Base-by-base conservation (phyloP, 2,888 invertebrate genomes). In the Drosophila mayaguana region DNA sequence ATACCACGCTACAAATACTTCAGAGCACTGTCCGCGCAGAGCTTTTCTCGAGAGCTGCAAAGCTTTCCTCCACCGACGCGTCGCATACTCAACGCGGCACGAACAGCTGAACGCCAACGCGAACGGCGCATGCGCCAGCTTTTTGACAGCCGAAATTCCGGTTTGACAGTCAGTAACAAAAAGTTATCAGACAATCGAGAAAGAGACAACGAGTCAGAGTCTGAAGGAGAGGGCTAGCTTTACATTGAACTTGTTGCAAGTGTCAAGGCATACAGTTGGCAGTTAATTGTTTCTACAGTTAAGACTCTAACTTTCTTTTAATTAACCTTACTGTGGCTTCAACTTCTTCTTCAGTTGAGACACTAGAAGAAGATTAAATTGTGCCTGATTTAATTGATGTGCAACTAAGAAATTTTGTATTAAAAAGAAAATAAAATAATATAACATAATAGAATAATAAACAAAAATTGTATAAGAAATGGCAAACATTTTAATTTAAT, bases 121-220 rank as follows among this genome's bases (percentile, higher is more conserved):
- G 1, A 0, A 42, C 12, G n/a, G 77, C 83, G 88, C 83, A 88
- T 77, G 88, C 85, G 72, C 34, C 34, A 40, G 14, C 46, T 18
- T 66, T 50, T 61, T 64, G 68, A 68, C 80, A 80, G 48, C 45
- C 72, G 55, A 51, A 59, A 9, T 9, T 61, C 51, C 25, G 12
- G 8, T 61, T 63, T 72, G 75, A 75, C 78, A 73, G 75, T 48
- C 74, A 7, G 0, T 32, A 20, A 22, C 36, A 9, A 53, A 61
- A 46, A 61, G 73, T 55, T 59, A 61, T 25, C 20, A 12, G 46
- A 36, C 36, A n/a, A 54, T 64, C 34, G 63, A 63, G 18, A 9
- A n/a, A 6, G n/a, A 11, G n/a, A 2, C 2, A 46, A 16, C 3
- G 22, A 8, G 25, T 8, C 8, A 4, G 16, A 25, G 25, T 16